These are phyloP conservation scores for Valencia hispanica DNA, from an alignment of 2,797 vertebrate genomes.

Conservation along the genomic window DNA sequence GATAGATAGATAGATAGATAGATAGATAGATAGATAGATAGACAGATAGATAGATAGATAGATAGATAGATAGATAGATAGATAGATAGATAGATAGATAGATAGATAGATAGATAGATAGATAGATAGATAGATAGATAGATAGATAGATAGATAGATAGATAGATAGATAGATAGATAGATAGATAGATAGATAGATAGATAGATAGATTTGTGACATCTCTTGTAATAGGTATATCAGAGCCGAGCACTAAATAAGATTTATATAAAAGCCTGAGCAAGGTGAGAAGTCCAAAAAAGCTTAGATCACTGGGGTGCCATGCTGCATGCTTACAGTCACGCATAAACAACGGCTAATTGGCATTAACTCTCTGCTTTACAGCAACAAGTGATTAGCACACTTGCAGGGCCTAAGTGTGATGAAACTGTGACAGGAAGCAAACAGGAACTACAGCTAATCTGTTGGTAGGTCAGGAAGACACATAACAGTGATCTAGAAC, in stretches of 20 bases:
- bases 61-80: background rate
- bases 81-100: constrained; percentile 4
- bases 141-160: constrained; percentile 26
- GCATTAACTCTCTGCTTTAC: constrained; percentile 60
- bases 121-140: constrained; percentile 26
- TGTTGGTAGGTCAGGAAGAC: constrained; percentile 38
- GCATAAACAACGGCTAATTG: constrained; percentile 49
- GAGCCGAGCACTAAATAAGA: constrained; percentile 67
- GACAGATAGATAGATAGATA: too few species aligned
- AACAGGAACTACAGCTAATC: constrained; percentile 46
- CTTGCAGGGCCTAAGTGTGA: constrained; percentile 27
- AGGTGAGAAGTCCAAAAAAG: constrained; percentile 54
- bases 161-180: constrained; percentile 29
- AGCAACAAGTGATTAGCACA: constrained; percentile 54
- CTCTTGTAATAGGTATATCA: constrained; percentile 29
- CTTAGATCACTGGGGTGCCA: constrained; percentile 41
- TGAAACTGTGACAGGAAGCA: constrained; percentile 53
- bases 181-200: constrained; percentile 16
- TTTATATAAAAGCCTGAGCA: constrained; percentile 41
- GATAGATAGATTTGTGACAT: constrained; percentile 35
- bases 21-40: background rate
- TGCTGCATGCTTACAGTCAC: constrained; percentile 45
- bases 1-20: background rate
- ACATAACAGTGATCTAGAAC: constrained; percentile 17
- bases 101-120: constrained; percentile 16